A percentile compares a stretch with the other conserved stretches of the same genome.
These are phyloP conservation scores for Apodemus sylvaticus DNA, from an alignment of 2,113 vertebrate species.

Conservation along the genomic window DNA sequence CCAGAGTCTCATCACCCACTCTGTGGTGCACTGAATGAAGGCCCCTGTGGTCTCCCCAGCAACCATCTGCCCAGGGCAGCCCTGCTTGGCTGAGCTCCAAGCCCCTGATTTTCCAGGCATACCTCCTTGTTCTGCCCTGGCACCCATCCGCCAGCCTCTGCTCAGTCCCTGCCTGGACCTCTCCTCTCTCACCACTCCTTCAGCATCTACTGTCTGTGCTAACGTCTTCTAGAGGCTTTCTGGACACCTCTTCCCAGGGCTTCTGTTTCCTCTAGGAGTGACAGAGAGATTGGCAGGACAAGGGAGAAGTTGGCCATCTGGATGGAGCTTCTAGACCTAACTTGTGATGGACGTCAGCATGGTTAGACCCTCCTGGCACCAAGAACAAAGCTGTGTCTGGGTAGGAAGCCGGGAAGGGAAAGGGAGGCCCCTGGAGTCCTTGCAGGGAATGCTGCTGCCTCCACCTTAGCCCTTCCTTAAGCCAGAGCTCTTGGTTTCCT, in stretches of 20 bases:
- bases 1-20: not conserved
- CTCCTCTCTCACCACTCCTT: not conserved
- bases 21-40: fast-evolving
- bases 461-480: not conserved
- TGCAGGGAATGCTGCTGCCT: not conserved
- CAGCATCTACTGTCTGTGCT: fast-evolving
- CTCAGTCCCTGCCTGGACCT: not conserved
- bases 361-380: not conserved
- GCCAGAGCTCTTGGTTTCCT: fast-evolving
- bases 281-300: not conserved
- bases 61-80: not conserved
- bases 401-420: fast-evolving
- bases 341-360: fast-evolving
- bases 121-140: not conserved
- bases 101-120: not conserved
- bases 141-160: not conserved
- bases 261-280: not conserved
- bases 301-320: not conserved
- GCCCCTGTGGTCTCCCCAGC: not conserved
- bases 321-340: not conserved
- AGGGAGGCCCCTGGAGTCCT: not conserved
- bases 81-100: not conserved
- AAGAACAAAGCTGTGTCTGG: not conserved
- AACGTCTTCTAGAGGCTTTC: not conserved
- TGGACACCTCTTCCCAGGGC: not conserved